phyloP scores from a whole-genome alignment of 2,797 vertebrate genomes.

The Ciconia nigra region DNA sequence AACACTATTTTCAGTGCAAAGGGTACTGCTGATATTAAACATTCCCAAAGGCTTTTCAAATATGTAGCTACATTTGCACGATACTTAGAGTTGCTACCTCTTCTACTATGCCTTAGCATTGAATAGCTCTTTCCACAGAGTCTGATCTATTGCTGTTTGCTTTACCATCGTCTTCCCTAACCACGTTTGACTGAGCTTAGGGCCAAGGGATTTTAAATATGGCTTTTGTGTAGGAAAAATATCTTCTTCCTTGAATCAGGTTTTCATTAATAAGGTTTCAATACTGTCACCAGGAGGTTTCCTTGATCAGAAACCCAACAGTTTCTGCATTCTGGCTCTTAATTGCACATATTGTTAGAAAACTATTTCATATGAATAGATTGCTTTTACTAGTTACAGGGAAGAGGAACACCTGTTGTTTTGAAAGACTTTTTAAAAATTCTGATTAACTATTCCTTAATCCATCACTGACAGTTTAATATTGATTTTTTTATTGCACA shows the following conservation, averaged over 20 bases:
- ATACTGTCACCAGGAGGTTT: neutral
- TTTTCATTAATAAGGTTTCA: neutral
- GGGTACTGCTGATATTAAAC: neutral
- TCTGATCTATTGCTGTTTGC: neutral
- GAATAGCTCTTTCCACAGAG: neutral
- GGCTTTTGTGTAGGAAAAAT: neutral
- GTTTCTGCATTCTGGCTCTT: neutral
- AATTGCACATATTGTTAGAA: neutral
- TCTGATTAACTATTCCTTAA: neutral
- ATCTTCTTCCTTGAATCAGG: neutral
- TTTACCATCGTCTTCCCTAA: neutral
- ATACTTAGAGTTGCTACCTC: neutral
- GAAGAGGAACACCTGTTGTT: neutral
- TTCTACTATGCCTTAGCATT: neutral
- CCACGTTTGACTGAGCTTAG: neutral
- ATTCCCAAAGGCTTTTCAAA: neutral
- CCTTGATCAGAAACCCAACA: neutral
- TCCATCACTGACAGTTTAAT: neutral
- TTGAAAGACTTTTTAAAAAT: neutral
- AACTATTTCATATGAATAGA: neutral
- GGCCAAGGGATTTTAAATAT: neutral
- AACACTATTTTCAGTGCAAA: neutral
- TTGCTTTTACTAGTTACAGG: neutral
- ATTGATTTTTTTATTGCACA: neutral
- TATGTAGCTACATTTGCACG: fast-evolving